Base-by-base conservation (phyloP, 1,140 invertebrate genomes). In the Drosophila sturtevanti region DNA sequence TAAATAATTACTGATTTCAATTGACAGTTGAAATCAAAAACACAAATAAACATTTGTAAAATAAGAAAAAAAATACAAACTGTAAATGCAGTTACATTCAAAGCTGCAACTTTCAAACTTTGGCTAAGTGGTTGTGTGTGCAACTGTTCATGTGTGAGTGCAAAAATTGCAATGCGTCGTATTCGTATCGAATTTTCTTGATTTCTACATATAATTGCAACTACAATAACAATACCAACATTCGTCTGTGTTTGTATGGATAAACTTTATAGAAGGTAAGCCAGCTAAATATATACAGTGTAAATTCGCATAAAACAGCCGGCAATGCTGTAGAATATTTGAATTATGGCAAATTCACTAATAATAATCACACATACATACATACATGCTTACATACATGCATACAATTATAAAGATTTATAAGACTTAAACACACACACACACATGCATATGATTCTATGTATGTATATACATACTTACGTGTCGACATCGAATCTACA, bases 171-270 rank as follows among this genome's bases (percentile, higher is more conserved):
- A 87, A 82, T 87, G 82, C 69, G 51, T 38, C 64, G 58, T 52
- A 38, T 68, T 64, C 31, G 58, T 73, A 89, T 89, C 64, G 72
- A 73, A 73, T 89, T 82, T 89, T 82, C 82, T 69, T 89, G 79
- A 89, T 89, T 84, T 87, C 51, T 48, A 67, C 70, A 68, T 38
- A 60, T n/a, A 24, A 31, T 31, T 10, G 27, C 18, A 68, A 72
- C 71, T 72, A 35, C 70, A 69, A 7, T 18, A 16, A 48, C n/a
- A 59, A 66, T 35, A 35, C 31, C 24, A 38, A 52, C 44, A 60
- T 3, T 11, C 10, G 11, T 18, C 51, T 54, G 18, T 70, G 22
- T 41, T 66, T 86, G 65, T 75, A 82, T 79, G 72, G 72, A 79
- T 82, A 67, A 31, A 62, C 59, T 18, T 68, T 58, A 51, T 37